phyloP scores from a whole-genome alignment of 2,797 vertebrate genomes.

The Mus minutoides region DNA sequence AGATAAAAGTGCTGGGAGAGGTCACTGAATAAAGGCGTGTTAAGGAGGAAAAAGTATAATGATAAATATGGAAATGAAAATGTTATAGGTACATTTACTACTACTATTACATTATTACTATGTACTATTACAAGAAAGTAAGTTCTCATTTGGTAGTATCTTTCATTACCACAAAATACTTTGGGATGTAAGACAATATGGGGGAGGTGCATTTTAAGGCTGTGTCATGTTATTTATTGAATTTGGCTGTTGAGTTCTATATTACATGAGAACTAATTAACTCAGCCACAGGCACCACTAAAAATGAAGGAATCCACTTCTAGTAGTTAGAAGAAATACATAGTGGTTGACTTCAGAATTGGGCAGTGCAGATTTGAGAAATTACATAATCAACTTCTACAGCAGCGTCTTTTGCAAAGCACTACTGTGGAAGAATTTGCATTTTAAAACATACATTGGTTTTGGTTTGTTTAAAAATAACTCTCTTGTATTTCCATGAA shows the following conservation, averaged over 20 bases:
- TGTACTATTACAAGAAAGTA: not conserved
- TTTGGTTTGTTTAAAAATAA: slow-evolving; percentile 39
- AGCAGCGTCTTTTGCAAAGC: not conserved
- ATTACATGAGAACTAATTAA: slow-evolving; percentile 23
- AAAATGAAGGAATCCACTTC: not conserved
- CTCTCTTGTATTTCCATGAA: not conserved
- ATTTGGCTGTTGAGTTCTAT: not conserved
- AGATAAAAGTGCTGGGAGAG: not conserved
- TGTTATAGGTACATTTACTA: not conserved
- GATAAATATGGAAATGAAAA: not conserved
- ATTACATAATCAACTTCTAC: not conserved
- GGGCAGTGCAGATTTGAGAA: not conserved
- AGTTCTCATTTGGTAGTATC: too few species aligned
- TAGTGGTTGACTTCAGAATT: not conserved
- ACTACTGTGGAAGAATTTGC: not conserved
- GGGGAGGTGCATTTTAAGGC: not conserved
- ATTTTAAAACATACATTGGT: slow-evolving; percentile 30
- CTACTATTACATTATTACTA: not conserved
- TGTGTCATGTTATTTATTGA: not conserved
- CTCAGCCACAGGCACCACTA: not conserved
- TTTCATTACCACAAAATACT: not conserved
- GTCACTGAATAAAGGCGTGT: too few species aligned
- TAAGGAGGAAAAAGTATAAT: not conserved
- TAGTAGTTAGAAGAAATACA: not conserved
- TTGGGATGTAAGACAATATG: not conserved